These are phyloP conservation scores for Remorina albescens DNA, from an alignment of 2,797 vertebrate genomes.

Conservation along the genomic window DNA sequence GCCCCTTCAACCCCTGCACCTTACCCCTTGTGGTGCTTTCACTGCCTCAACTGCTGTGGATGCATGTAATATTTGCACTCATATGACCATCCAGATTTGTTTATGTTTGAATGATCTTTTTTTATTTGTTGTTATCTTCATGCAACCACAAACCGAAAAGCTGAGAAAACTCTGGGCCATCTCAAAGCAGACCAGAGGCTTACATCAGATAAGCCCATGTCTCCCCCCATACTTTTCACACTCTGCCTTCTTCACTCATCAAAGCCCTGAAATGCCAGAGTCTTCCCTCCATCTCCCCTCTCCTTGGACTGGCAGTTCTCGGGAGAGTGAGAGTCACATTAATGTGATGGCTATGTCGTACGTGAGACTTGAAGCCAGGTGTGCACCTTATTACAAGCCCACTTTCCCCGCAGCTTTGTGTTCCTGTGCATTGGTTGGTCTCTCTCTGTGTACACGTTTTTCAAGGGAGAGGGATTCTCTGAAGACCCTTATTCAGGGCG, in stretches of 20 bases:
- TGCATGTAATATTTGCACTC: slow-evolving; percentile 39
- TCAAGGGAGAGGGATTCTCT: slow-evolving; percentile 65
- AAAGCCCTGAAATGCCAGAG: slow-evolving; percentile 35
- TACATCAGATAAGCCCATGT: neutral
- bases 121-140: slow-evolving; percentile 8
- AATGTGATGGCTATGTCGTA: slow-evolving; percentile 61
- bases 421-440: slow-evolving; percentile 20
- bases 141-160: neutral
- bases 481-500: slow-evolving; percentile 73
- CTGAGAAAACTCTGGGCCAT: neutral
- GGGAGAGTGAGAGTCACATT: slow-evolving; percentile 66
- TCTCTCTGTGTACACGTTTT: slow-evolving; percentile 38
- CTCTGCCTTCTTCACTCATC: slow-evolving; percentile 40
- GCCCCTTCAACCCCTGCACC: slow-evolving; percentile 66
- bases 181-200: neutral
- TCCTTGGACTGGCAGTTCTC: slow-evolving; percentile 66
- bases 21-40: slow-evolving; percentile 62
- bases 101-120: slow-evolving; percentile 11
- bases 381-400: slow-evolving; percentile 61
- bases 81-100: slow-evolving; percentile 22
- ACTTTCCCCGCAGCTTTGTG: slow-evolving; percentile 46
- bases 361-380: slow-evolving; percentile 61
- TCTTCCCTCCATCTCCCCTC: slow-evolving; percentile 29
- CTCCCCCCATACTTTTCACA: neutral
- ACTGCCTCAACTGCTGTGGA: slow-evolving; percentile 46